Percentiles rank a stretch among this genome's conserved stretches.
These are phyloP conservation scores for Xanthorhoe spadicearia DNA, from an alignment of 2,888 invertebrate genomes.

Conservation along the genomic window DNA sequence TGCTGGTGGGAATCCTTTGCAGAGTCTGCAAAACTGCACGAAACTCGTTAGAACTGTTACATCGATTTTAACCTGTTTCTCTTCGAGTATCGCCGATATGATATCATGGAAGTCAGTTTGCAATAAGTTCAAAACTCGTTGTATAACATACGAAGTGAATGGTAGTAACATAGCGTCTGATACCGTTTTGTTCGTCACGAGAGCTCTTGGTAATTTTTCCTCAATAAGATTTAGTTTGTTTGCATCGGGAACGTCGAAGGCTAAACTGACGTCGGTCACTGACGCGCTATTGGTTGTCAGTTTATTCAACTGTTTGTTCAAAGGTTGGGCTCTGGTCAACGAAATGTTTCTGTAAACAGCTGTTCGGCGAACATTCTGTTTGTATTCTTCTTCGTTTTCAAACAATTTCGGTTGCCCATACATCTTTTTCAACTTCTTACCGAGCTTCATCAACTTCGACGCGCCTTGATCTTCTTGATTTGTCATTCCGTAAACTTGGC, in stretches of 20 bases:
- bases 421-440: conserved; percentile 71
- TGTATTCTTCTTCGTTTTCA: conserved; percentile 60
- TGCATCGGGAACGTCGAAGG: conserved; percentile 63
- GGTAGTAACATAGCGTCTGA: conserved; percentile 79
- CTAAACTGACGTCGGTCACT: conserved; percentile 55
- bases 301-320: conserved; percentile 62
- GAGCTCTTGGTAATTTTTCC: conserved; percentile 51
- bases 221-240: conserved; percentile 51
- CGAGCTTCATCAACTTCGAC: conserved; percentile 59
- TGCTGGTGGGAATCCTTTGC: conserved; percentile 64
- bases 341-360: conserved; percentile 56
- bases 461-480: conserved; percentile 55
- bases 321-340: conserved; percentile 63
- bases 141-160: conserved; percentile 81
- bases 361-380: conserved; percentile 52
- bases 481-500: conserved; percentile 46
- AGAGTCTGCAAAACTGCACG: conserved; percentile 51
- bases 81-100: conserved; percentile 40
- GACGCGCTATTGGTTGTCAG: conserved; percentile 48
- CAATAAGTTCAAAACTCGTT: conserved; percentile 65
- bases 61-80: conserved; percentile 34
- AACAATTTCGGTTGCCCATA: conserved; percentile 73
- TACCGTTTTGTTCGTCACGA: conserved; percentile 35
- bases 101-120: conserved; percentile 56
- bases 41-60: conserved; percentile 47